Percentiles rank a stretch among this genome's conserved stretches.
Conservation (phyloP, 2,113 vertebrate species). For the Melanocharis versteri region DNA sequence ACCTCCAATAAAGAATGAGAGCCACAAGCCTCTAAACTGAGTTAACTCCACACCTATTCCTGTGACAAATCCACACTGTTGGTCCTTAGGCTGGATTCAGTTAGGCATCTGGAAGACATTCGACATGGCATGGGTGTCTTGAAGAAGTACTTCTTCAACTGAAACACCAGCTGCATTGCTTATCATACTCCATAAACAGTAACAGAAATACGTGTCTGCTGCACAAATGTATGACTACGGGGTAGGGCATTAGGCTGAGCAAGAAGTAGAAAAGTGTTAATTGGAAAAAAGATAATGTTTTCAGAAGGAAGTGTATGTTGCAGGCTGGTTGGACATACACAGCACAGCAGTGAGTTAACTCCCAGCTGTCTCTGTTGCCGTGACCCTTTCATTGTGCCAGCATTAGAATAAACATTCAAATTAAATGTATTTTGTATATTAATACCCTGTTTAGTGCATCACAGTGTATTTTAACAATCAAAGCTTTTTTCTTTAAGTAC, state of each 20-base stretch:
- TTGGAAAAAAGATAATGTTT: not conserved
- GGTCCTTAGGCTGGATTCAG: not conserved
- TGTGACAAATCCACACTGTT: not conserved
- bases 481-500: not conserved
- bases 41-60: not conserved
- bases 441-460: not conserved
- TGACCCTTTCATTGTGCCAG: not conserved
- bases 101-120: not conserved
- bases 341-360: not conserved
- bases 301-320: not conserved
- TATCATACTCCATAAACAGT: not conserved
- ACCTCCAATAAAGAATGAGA: not conserved
- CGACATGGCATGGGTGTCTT: fast-evolving
- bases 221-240: not conserved
- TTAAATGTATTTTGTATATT: not conserved
- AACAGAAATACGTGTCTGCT: not conserved
- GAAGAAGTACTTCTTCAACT: not conserved
- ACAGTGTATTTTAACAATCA: not conserved
- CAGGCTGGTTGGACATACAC: not conserved
- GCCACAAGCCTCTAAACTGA: not conserved
- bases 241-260: not conserved
- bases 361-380: not conserved
- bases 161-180: not conserved
- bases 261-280: not conserved
- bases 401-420: not conserved